Conservation (phyloP, 2,797 vertebrate species). For the Muscicapa comitata region DNA sequence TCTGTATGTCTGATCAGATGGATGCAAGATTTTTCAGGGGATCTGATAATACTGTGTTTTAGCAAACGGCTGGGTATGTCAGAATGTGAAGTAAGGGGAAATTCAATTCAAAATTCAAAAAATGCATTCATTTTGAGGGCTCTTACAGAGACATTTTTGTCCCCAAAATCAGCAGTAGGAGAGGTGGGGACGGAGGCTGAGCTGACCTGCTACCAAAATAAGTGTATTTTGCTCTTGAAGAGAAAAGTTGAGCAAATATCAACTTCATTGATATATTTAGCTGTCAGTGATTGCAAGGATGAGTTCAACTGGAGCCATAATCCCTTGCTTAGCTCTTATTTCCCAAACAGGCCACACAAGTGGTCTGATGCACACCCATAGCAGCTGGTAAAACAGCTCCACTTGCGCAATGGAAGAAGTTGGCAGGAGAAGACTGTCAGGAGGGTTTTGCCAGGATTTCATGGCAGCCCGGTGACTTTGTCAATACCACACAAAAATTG, state of each 20-base stretch:
- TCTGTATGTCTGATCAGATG: neutral
- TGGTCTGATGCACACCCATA: neutral
- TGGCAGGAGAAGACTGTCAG: neutral
- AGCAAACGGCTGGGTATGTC: neutral
- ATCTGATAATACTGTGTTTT: neutral
- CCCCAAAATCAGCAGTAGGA: neutral
- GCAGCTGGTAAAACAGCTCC: conserved; percentile 24
- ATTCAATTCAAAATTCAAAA: neutral
- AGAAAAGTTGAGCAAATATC: neutral
- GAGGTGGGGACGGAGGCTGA: neutral
- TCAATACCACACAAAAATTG: neutral
- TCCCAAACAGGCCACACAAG: conserved; percentile 30
- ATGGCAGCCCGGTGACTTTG: neutral
- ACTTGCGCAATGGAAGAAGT: neutral
- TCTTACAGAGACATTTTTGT: neutral
- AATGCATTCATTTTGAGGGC: neutral
- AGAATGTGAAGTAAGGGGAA: neutral
- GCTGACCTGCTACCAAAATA: neutral
- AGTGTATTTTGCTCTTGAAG: neutral
- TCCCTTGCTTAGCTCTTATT: neutral
- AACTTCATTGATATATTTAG: neutral
- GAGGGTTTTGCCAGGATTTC: neutral
- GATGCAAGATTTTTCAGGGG: neutral
- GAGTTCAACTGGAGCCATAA: neutral
- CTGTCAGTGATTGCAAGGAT: neutral